phyloP scores from a whole-genome alignment of 2,797 vertebrate species.

The Aulostomus chinensis region DNA sequence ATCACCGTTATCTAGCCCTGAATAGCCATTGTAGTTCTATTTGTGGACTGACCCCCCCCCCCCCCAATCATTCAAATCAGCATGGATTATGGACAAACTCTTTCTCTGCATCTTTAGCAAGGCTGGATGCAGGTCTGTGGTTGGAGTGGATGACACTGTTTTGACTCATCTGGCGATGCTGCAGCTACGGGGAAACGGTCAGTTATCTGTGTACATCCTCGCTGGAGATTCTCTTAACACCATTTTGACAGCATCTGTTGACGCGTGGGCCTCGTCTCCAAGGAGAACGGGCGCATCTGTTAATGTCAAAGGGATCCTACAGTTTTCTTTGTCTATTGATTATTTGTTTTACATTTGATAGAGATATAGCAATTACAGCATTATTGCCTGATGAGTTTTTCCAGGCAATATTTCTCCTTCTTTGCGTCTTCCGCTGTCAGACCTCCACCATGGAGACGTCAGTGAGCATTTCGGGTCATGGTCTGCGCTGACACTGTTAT shows the following conservation, averaged over 20 bases:
- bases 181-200: conserved; percentile 26
- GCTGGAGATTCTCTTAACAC: conserved; percentile 22
- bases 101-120: conserved; percentile 9
- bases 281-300: conserved; percentile 35
- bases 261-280: conserved; percentile 31
- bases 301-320: conserved; percentile 1
- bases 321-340: neutral
- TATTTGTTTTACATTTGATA: too few species aligned
- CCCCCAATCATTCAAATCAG: conserved; percentile 47
- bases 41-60: too few species aligned
- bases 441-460: conserved; percentile 19
- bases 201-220: conserved; percentile 13
- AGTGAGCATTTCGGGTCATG: conserved; percentile 45
- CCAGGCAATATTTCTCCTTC: too few species aligned
- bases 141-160: conserved; percentile 41
- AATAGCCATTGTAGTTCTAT: too few species aligned
- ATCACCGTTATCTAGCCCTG: too few species aligned
- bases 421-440: conserved; percentile 9
- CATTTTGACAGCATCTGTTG: conserved; percentile 57
- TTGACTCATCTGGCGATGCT: conserved; percentile 46
- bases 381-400: too few species aligned
- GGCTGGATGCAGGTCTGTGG: conserved; percentile 9
- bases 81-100: conserved; percentile 29
- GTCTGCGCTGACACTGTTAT: conserved; percentile 3
- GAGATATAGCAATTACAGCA: too few species aligned